A percentile compares a stretch with the other conserved stretches of the same genome.
Evolutionary conservation across 2,888 invertebrate genomes (phyloP).

Genomic region (Pandemis heparana): DNA sequence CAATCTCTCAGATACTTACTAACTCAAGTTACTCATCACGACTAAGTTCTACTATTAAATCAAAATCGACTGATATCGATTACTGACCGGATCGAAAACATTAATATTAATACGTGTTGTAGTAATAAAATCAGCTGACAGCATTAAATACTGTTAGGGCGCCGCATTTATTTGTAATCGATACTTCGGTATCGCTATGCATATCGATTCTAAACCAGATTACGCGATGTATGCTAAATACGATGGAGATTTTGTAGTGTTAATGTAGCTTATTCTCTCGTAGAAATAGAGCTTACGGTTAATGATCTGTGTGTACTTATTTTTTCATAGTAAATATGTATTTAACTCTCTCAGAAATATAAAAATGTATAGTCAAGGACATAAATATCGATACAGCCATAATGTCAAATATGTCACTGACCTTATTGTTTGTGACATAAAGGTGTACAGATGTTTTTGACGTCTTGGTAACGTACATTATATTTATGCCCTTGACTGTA

Average conservation of each 20-base stretch:
- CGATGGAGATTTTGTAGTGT: slow-evolving; percentile 38
- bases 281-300: slow-evolving; percentile 7
- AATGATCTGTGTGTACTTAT: slow-evolving; percentile 11
- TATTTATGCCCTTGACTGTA: too few species aligned
- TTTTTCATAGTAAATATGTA: not conserved
- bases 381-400: too few species aligned
- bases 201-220: slow-evolving; percentile 70
- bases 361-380: too few species aligned
- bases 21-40: slow-evolving; percentile 15
- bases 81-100: slow-evolving; percentile 56
- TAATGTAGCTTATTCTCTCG: slow-evolving; percentile 28
- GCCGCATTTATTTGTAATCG: slow-evolving; percentile 81
- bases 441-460: too few species aligned
- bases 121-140: slow-evolving; percentile 73
- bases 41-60: slow-evolving; percentile 54
- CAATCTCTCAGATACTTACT: too few species aligned
- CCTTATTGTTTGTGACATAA: too few species aligned
- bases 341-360: too few species aligned
- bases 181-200: slow-evolving; percentile 72
- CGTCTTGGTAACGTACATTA: too few species aligned
- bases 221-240: slow-evolving; percentile 58
- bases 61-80: slow-evolving; percentile 67
- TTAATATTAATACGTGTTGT: slow-evolving; percentile 67
- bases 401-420: too few species aligned
- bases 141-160: slow-evolving; percentile 78